A percentile compares a stretch with the other conserved stretches of the same genome.
Evolutionary conservation across 1,140 invertebrate genomes (phyloP).

Genomic region (Daktulosphaira vitifoliae): DNA sequence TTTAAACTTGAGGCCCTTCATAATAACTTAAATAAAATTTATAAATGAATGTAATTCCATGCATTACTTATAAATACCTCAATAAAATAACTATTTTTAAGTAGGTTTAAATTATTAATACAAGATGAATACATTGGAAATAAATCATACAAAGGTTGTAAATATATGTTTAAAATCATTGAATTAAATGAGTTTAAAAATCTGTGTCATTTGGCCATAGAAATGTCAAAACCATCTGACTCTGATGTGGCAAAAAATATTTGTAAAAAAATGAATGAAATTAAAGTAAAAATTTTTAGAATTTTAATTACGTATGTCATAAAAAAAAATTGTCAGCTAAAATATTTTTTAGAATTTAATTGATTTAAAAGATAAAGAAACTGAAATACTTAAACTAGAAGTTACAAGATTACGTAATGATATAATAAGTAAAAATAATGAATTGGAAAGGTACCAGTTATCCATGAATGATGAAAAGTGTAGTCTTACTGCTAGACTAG

Average conservation of each 20-base stretch:
- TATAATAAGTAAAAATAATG: not conserved
- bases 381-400: slow-evolving; percentile 12
- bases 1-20: too few relatives aligned
- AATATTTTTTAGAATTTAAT: slow-evolving; percentile 7
- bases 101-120: slow-evolving; percentile 26
- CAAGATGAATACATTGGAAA: slow-evolving; percentile 8
- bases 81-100: not conserved
- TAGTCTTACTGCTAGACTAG: slow-evolving; percentile 5
- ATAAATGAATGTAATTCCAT: too few relatives aligned
- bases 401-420: slow-evolving; percentile 9
- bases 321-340: not conserved
- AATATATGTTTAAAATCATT: slow-evolving; percentile 24
- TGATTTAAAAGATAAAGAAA: slow-evolving; percentile 23
- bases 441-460: slow-evolving; percentile 4
- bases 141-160: slow-evolving; percentile 18
- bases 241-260: slow-evolving; percentile 21
- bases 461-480: slow-evolving; percentile 24
- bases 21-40: too few relatives aligned
- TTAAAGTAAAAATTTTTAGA: slow-evolving; percentile 24
- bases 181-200: slow-evolving; percentile 25
- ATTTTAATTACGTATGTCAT: not conserved
- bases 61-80: too few relatives aligned
- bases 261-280: slow-evolving; percentile 16
- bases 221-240: slow-evolving; percentile 28
- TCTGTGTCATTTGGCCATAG: slow-evolving; percentile 24